Percentiles rank a stretch among this genome's conserved stretches.
These are phyloP conservation scores for Cyclopterus lumpus DNA, from an alignment of 2,797 vertebrate genomes.

Conservation along the genomic window DNA sequence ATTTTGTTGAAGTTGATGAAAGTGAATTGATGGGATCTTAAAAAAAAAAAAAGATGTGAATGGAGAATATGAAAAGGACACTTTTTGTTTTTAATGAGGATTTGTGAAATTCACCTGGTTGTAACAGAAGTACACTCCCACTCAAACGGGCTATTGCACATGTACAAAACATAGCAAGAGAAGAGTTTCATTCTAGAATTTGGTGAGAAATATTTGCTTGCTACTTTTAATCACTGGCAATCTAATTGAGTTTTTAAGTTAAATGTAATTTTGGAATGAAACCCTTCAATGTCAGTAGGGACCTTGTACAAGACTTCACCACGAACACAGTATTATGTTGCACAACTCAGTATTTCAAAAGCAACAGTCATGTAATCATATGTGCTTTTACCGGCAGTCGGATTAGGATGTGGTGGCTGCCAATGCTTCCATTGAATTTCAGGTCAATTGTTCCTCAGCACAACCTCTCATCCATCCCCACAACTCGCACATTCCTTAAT, in stretches of 20 bases:
- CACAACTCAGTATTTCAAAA: slow-evolving; percentile 45
- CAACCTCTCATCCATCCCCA: slow-evolving; percentile 31
- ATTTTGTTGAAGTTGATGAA: not conserved
- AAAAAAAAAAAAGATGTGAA: not conserved
- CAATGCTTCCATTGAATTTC: slow-evolving; percentile 35
- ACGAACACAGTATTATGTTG: slow-evolving; percentile 48
- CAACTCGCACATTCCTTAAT: slow-evolving; percentile 57
- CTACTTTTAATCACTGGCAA: not conserved
- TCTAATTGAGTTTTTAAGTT: slow-evolving; percentile 1
- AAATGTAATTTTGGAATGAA: slow-evolving; percentile 29
- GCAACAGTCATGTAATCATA: slow-evolving; percentile 36
- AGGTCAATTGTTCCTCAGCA: slow-evolving; percentile 34
- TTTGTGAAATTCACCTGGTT: slow-evolving; percentile 33
- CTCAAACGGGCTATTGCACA: slow-evolving; percentile 7
- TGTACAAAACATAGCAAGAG: slow-evolving; percentile 14
- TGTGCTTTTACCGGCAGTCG: slow-evolving; percentile 44
- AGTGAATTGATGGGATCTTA: slow-evolving; percentile 2
- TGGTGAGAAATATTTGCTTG: not conserved
- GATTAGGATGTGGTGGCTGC: slow-evolving; percentile 20
- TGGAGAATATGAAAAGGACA: slow-evolving; percentile 21
- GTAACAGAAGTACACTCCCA: slow-evolving; percentile 26
- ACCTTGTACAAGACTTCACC: slow-evolving; percentile 18
- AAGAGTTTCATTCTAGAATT: slow-evolving; percentile 38
- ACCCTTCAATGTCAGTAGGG: slow-evolving; percentile 2
- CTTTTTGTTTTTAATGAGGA: slow-evolving; percentile 37